Conservation (phyloP, 2,113 vertebrate genomes). For the Dasyurus viverrinus region DNA sequence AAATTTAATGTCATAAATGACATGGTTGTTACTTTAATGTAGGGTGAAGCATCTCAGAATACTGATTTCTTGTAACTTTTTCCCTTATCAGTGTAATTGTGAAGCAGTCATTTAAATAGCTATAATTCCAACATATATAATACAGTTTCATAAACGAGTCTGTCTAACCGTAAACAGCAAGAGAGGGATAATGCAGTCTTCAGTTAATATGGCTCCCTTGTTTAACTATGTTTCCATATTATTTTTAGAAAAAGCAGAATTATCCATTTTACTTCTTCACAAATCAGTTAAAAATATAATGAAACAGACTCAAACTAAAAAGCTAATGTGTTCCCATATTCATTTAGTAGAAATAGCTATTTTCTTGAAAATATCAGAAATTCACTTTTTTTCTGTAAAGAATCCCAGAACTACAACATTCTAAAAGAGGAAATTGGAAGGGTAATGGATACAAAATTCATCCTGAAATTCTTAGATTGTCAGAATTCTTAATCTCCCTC, state of each 20-base stretch:
- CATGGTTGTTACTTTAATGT: slow-evolving; percentile 1
- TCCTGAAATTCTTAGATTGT: too few species aligned
- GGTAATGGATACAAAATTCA: background rate
- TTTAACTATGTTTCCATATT: background rate
- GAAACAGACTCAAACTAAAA: background rate
- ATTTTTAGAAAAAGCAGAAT: background rate
- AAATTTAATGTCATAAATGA: background rate
- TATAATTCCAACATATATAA: background rate
- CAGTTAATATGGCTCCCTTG: background rate
- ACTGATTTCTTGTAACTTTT: slow-evolving; percentile 8
- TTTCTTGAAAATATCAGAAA: background rate
- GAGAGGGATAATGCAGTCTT: background rate
- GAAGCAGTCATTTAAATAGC: background rate
- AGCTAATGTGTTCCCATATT: background rate
- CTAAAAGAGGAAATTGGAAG: background rate
- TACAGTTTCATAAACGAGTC: background rate
- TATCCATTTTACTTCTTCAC: background rate
- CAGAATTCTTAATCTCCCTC: background rate
- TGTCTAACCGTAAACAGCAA: background rate
- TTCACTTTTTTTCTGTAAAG: too few species aligned
- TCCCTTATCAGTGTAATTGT: background rate
- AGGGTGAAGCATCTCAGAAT: slow-evolving; percentile 10
- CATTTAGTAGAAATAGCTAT: background rate
- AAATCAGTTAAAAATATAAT: background rate
- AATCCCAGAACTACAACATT: background rate